Conservation (phyloP, 1,140 invertebrate genomes). For the Agraylea sexmaculata region DNA sequence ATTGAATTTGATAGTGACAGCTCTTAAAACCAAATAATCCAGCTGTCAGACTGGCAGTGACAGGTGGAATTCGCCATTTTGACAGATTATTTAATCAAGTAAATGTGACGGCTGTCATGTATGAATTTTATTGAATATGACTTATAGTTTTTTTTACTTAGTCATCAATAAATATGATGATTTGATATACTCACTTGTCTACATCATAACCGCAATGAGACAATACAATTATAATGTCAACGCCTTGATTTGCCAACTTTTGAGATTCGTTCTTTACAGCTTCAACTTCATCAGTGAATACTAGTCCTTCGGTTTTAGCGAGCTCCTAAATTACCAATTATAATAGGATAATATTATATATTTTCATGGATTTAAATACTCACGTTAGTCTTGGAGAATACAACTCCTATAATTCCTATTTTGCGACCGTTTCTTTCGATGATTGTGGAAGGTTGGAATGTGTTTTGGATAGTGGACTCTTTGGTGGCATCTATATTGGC, state of each 20-base stretch:
- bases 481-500: constrained; percentile 62
- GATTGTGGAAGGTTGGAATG: constrained; percentile 48
- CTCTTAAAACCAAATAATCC: no score
- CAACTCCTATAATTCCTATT: constrained; percentile 75
- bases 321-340: constrained; percentile 39
- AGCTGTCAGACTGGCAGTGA: no score
- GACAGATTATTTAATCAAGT: no score
- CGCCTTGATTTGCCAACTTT: constrained; percentile 44
- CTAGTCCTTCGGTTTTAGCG: constrained; percentile 45
- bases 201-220: constrained; percentile 65
- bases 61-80: no score
- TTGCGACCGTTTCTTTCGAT: constrained; percentile 45
- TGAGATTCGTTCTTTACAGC: constrained; percentile 52
- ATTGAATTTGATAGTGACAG: no score
- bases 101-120: no score
- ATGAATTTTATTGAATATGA: no score
- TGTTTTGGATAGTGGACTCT: constrained; percentile 53
- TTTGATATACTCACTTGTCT: constrained; percentile 39
- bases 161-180: background rate
- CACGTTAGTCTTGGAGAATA: constrained; percentile 53
- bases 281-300: constrained; percentile 55
- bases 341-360: background rate
- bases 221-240: constrained; percentile 67
- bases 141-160: no score
- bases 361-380: constrained; percentile 22